Base-by-base conservation (phyloP, 2,797 vertebrate genomes). In the Spondyliosoma cantharus region DNA sequence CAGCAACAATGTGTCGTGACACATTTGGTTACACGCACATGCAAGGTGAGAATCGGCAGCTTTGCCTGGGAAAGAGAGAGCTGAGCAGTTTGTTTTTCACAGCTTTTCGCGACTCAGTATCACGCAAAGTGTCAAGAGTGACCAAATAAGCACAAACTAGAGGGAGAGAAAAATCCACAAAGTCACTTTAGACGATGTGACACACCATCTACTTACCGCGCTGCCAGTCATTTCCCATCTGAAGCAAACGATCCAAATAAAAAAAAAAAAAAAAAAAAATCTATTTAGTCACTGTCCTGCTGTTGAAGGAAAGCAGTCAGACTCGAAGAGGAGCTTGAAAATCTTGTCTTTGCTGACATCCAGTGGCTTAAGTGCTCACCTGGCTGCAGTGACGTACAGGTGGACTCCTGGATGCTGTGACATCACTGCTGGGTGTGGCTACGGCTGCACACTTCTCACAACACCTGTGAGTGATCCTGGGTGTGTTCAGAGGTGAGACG, bases 41-140 rank as follows among this genome's bases (percentile, higher is more conserved):
- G 4, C 66, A 87, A 76, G 86, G 86, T 90, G 88, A 86, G 82
- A 90, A 89, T 81, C 58, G 3, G 67, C 79, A 58, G 82, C 74
- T 82, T 75, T 77, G 71, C 58, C 53, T 62, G 82, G 69, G 76
- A 85, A 81, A 62, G 74, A 16, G 14, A 15, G 45, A 49, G 82
- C 75, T 86, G 84, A 54, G 79, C 86, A 83, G 76, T 84, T 92
- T 78, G 58, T 86, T 89, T 86, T 84, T 87, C 77, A 78, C 81
- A 78, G 64, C 82, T 89, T 86, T 82, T 84, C 63, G 76, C 78
- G 59, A 75, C 67, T 81, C 76, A 6, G 59, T 64, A 67, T 66
- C 73, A 72, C 19, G n/a, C 45, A 74, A 60, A 27, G 85, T 90
- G 88, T 83, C 81, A 60, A 74, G 77, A 83, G 63, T 83, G 71